Evolutionary conservation across 2,888 invertebrate genomes (phyloP).

Genomic region (Troglohyphantes excavatus): DNA sequence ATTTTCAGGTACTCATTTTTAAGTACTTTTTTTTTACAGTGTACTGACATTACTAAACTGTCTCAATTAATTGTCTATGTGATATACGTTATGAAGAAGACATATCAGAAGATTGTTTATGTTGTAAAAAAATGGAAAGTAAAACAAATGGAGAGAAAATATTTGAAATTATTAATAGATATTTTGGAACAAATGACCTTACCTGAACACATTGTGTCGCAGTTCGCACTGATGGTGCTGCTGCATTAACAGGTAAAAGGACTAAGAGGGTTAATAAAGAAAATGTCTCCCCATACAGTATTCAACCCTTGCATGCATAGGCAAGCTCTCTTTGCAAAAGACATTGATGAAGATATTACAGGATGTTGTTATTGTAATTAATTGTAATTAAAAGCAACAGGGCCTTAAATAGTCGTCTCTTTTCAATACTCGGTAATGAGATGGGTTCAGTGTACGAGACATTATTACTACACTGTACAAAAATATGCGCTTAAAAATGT

Average conservation of each 20-base stretch:
- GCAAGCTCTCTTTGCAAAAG: background rate
- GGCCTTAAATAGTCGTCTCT: background rate
- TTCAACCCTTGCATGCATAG: constrained; percentile 6
- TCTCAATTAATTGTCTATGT: background rate
- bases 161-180: constrained; percentile 44
- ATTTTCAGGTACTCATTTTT: too few relatives aligned
- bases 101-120: constrained; percentile 46
- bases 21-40: too few relatives aligned
- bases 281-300: constrained; percentile 23
- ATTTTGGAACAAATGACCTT: constrained; percentile 48
- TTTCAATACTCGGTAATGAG: constrained; percentile 29
- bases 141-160: constrained; percentile 24
- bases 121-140: constrained; percentile 16
- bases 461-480: constrained; percentile 7
- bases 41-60: too few relatives aligned
- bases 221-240: constrained; percentile 15
- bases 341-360: constrained; percentile 14
- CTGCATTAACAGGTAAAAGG: constrained; percentile 38
- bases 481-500: too few relatives aligned
- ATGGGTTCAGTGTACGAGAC: constrained; percentile 8
- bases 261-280: constrained; percentile 10
- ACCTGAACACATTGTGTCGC: constrained; percentile 7
- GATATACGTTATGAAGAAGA: background rate
- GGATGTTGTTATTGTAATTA: background rate
- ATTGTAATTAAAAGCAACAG: constrained; percentile 20